phyloP scores from a whole-genome alignment of 2,888 invertebrate genomes.

The Syrphus vitripennis region DNA sequence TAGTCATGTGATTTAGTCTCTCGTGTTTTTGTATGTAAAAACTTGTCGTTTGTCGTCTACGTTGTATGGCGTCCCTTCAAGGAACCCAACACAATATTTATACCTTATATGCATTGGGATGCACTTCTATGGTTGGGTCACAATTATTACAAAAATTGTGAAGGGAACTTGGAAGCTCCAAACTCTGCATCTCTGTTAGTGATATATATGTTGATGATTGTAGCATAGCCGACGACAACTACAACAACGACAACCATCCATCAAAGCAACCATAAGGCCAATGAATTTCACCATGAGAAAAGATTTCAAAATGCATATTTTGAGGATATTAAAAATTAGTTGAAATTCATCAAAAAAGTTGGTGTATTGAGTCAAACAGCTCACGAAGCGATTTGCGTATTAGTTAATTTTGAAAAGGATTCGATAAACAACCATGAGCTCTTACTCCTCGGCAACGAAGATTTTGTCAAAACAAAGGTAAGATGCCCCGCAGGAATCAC shows the following conservation, averaged over 20 bases:
- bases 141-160: conserved; percentile 14
- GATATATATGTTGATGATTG: conserved; percentile 34
- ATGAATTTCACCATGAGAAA: not conserved
- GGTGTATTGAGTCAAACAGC: too few species aligned
- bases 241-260: conserved; percentile 24
- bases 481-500: too few species aligned
- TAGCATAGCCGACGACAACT: conserved; percentile 10
- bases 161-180: conserved; percentile 30
- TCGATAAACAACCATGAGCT: too few species aligned
- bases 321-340: not conserved
- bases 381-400: too few species aligned
- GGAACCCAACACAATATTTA: conserved; percentile 30
- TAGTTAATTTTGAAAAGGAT: too few species aligned
- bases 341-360: too few species aligned
- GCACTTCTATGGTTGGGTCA: conserved; percentile 54
- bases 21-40: not conserved
- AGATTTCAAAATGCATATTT: not conserved
- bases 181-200: conserved; percentile 21
- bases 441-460: too few species aligned
- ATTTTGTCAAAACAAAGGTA: too few species aligned
- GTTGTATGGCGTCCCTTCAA: conserved; percentile 17
- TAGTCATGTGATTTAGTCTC: conserved; percentile 22
- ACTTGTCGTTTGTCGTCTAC: not conserved
- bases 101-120: not conserved
- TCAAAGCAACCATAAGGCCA: conserved; percentile 22